phyloP scores from a whole-genome alignment of 2,888 invertebrate species.

The Drosophila flavopinicola region DNA sequence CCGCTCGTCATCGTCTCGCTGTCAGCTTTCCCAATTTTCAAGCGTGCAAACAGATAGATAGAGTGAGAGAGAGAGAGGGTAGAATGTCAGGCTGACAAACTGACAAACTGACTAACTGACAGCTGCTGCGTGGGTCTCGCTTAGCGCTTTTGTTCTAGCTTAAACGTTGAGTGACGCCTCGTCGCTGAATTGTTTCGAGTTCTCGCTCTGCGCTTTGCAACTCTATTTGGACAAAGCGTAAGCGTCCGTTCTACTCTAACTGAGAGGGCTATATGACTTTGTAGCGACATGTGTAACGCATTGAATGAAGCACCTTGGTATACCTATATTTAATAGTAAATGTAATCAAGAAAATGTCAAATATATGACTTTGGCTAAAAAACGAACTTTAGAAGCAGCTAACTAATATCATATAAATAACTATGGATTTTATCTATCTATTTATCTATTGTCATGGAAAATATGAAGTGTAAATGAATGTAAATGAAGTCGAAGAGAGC shows the following conservation, averaged over 20 bases:
- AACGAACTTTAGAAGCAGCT: no score
- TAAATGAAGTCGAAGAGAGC: no score
- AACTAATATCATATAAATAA: no score
- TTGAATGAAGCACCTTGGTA: no score
- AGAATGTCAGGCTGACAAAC: constrained; percentile 26
- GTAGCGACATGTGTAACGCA: no score
- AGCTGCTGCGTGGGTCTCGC: constrained; percentile 63
- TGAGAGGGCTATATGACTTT: no score
- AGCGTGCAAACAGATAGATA: constrained; percentile 11
- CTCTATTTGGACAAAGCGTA: constrained; percentile 63
- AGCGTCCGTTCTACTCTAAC: constrained; percentile 6
- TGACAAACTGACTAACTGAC: constrained; percentile 62
- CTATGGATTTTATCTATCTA: no score
- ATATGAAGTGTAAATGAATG: no score
- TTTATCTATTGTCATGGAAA: no score
- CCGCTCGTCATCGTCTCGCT: constrained; percentile 39
- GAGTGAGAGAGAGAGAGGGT: constrained; percentile 22
- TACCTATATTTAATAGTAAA: no score
- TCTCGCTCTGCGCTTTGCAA: constrained; percentile 50
- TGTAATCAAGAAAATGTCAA: no score
- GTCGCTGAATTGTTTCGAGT: constrained; percentile 37
- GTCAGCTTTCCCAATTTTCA: constrained; percentile 64
- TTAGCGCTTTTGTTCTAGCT: constrained; percentile 66
- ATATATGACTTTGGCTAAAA: no score
- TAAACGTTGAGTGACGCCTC: constrained; percentile 66